Base-by-base conservation (phyloP, 1,140 invertebrate genomes). In the Colletes gigas region DNA sequence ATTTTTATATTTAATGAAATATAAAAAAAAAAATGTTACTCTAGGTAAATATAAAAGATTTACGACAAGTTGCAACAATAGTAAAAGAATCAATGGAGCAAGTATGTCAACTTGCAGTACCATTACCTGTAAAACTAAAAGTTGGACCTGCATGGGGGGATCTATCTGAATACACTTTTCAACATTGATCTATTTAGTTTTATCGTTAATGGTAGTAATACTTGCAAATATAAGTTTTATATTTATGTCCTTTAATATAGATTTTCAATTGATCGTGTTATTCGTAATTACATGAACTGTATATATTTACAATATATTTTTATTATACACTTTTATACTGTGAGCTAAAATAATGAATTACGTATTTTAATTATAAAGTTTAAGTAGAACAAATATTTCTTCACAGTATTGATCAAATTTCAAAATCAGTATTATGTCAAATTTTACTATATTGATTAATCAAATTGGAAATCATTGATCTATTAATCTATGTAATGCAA, bases 101-200 rank as follows among this genome's bases (percentile, higher is more conserved):
- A 74, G 95, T 95, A n/a, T 94, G 96, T 1, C 93, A 93, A 78
- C 92, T 98, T 14, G 94, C 94, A 63, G 96, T 99, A 0, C 95
- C 96, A 62, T 93, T 99, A 30, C 97, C 97, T 12, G 97, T 99
- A 0, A 98, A 98, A 94, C 89, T 99, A 0, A 97, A 96, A 93
- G 92, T 93, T 75, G 98, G 98, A 12, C 91, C 93, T 47, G 95
- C 96, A 67, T 99, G 98, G 98, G 98, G 97, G 2, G 91, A 94
- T 69, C 89, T 97, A 55, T 89, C 93, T 55, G 95, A 96, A 91
- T 92, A 89, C 79, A 88, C 88, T 71, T 44, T 79, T 71, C 81
- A 79, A 59, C 1, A 21, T n/a, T 63, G 41, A 70, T 55, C 17
- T 21, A n/a, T 41, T 47, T 21, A 50, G 0, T 70, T 17, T 14